Percentiles rank a stretch among this genome's conserved stretches.
phyloP scores from a whole-genome alignment of 2,888 invertebrate species.

The Epinotia brunnichana region DNA sequence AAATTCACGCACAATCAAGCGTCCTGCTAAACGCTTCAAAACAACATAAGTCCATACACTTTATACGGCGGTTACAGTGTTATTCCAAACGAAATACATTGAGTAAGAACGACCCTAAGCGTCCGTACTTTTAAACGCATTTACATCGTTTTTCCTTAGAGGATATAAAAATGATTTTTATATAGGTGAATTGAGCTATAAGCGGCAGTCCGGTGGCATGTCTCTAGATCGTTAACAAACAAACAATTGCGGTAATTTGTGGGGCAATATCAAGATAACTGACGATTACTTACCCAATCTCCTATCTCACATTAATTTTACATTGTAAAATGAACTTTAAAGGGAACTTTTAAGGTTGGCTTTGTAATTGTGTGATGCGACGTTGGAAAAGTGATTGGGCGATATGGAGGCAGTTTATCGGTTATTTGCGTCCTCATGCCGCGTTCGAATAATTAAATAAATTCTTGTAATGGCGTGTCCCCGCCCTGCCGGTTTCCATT shows the following conservation, averaged over 20 bases:
- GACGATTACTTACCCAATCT: background rate
- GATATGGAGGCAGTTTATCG: constrained; percentile 63
- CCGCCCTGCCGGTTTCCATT: constrained; percentile 40
- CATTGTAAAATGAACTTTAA: background rate
- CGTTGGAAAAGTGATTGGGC: background rate
- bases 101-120: background rate
- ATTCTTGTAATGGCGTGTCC: constrained; percentile 57
- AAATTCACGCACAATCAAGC: constrained; percentile 16
- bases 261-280: constrained; percentile 63
- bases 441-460: constrained; percentile 65
- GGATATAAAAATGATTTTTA: constrained; percentile 25
- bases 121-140: background rate
- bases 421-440: constrained; percentile 59
- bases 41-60: background rate
- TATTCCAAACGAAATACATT: background rate
- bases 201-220: constrained; percentile 57
- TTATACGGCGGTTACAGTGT: constrained; percentile 4
- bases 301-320: background rate
- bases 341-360: background rate
- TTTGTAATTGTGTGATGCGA: background rate
- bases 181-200: constrained; percentile 39
- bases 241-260: constrained; percentile 75
- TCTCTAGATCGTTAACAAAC: constrained; percentile 64
- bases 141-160: background rate
- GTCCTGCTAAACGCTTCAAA: background rate